A percentile compares a stretch with the other conserved stretches of the same genome.
These are phyloP conservation scores for Mythimna pallens DNA, from an alignment of 2,888 invertebrate genomes.

Conservation along the genomic window DNA sequence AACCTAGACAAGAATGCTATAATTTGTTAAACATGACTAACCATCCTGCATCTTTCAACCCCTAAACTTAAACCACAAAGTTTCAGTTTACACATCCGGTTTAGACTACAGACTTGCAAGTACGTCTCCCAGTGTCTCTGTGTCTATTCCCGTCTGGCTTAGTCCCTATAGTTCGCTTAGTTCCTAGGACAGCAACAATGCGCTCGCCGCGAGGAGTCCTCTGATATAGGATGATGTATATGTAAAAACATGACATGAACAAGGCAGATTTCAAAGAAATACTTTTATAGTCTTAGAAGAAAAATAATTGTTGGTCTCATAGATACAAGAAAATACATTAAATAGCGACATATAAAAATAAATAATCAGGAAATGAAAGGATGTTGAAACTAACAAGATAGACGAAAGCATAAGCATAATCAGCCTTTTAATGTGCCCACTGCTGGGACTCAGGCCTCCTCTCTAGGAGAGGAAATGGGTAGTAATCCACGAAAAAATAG, in stretches of 20 bases:
- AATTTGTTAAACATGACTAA: constrained; percentile 40
- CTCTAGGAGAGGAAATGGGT: too few species aligned
- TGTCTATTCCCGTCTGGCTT: constrained; percentile 72
- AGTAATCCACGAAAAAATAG: neutral
- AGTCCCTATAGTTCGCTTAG: constrained; percentile 55
- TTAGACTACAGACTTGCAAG: constrained; percentile 74
- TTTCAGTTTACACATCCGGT: constrained; percentile 65
- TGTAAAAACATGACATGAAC: constrained; percentile 26
- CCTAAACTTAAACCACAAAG: constrained; percentile 45
- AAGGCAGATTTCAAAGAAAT: constrained; percentile 4
- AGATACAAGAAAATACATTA: neutral
- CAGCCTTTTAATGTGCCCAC: too few species aligned
- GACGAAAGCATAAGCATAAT: too few species aligned
- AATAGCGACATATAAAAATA: neutral
- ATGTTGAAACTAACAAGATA: too few species aligned
- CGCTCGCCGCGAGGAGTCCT: constrained; percentile 46
- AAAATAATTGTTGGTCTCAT: neutral
- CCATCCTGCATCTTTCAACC: constrained; percentile 19
- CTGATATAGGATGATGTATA: constrained; percentile 47
- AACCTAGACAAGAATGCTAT: neutral
- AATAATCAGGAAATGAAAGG: neutral
- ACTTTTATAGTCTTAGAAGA: neutral
- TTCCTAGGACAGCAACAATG: constrained; percentile 60
- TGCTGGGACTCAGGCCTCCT: too few species aligned
- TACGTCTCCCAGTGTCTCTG: constrained; percentile 70